Conservation (phyloP, 2,888 invertebrate species). For the Trichacis sp. region DNA sequence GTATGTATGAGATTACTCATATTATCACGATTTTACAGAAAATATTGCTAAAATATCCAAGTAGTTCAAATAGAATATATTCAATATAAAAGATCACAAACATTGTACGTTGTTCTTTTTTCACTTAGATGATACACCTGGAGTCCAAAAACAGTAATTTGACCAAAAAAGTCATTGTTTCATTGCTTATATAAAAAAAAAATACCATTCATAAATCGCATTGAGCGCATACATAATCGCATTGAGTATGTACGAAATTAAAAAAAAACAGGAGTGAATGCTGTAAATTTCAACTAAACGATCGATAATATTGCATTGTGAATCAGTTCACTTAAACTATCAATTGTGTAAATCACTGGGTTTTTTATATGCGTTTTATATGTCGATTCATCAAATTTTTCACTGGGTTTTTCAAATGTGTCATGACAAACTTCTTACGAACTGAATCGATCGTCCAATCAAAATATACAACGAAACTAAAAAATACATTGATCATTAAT, state of each 20-base stretch:
- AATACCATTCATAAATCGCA: background rate
- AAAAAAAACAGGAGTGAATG: background rate
- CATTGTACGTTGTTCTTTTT: background rate
- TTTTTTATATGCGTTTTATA: background rate
- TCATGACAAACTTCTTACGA: background rate
- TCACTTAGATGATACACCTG: background rate
- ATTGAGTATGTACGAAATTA: background rate
- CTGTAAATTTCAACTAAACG: background rate
- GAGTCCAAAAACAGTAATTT: background rate
- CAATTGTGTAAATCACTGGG: too few species aligned
- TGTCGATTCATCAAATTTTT: too few species aligned
- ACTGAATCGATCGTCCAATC: background rate
- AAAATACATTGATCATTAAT: background rate
- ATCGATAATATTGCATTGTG: background rate
- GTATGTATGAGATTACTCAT: background rate
- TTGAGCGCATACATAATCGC: background rate
- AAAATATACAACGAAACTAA: background rate
- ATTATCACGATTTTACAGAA: background rate
- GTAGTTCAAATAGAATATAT: background rate
- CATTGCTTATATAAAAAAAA: background rate
- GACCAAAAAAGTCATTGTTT: background rate
- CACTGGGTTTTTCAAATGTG: background rate
- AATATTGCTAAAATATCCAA: background rate
- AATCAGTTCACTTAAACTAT: too few species aligned
- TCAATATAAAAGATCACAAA: conserved; percentile 1